Base-by-base conservation (phyloP, 2,888 invertebrate species). In the Odontothrips loti region DNA sequence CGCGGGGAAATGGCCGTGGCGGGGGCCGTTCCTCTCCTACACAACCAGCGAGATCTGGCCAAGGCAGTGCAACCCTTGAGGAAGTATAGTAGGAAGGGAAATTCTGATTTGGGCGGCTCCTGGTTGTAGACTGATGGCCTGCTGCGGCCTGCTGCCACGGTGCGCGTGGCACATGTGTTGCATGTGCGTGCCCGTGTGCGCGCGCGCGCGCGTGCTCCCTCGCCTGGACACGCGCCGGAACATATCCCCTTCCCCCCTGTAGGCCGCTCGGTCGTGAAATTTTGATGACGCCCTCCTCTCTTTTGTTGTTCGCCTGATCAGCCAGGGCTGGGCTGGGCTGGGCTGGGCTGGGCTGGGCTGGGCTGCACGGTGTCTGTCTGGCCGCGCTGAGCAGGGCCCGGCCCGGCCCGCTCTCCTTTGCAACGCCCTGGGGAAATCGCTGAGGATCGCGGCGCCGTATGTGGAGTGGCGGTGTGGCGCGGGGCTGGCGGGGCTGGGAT, bases 291-390 rank as follows among this genome's bases (percentile, higher is more conserved):
- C 58, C 34, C 34, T 43, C 34, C 58, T 58, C 58, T 17, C 68
- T 75, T 27, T 75, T 75, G 68, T 75, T 75, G 68, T 75, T 11
- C 15, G 58, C 58, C 23, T 75, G 68, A 75, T 75, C 68, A 75
- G 27, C 68, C 68, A 0, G 68, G 8, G 17, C n/a, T 15, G 51
- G 51, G 34, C 34, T 6, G 34, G 2, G 34, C 34, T 6, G 34
- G 34, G 34, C 34, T 6, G 34, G 8, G 17, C n/a, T 15, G 51
- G 51, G 34, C 34, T 6, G 34, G 2, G 34, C 34, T 6, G 34
- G 34, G 34, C 34, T 6, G 34, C 34, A 6, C 34, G 3, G 34
- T 6, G 34, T 43, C 34, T 43, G 34, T 43, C 34, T 43, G 34
- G 34, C n/a, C n/a, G n/a, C n/a, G n/a, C 34, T 43, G 34, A 43